These are phyloP conservation scores for Campopleginae sp. DNA, from an alignment of 2,888 invertebrate species.

Conservation along the genomic window DNA sequence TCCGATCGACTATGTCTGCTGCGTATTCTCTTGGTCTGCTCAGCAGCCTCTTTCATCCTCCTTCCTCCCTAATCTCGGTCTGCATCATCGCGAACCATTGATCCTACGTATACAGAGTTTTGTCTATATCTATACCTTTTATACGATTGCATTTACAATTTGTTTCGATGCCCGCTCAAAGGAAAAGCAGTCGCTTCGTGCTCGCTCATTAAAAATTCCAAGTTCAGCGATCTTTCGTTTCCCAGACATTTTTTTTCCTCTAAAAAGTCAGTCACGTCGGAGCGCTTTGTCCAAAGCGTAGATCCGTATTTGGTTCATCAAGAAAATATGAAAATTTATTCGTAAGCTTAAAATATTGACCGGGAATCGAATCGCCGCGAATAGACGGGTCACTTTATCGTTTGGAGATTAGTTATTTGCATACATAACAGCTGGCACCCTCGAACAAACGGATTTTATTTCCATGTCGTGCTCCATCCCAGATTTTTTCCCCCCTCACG, in stretches of 20 bases:
- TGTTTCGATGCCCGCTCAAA: slow-evolving; percentile 21
- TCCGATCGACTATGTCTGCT: slow-evolving; percentile 63
- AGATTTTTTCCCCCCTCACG: slow-evolving; percentile 3
- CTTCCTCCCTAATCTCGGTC: slow-evolving; percentile 32
- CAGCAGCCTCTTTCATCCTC: slow-evolving; percentile 29
- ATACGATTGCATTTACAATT: slow-evolving; percentile 1
- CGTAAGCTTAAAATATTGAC: slow-evolving; percentile 68
- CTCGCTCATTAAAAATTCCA: slow-evolving; percentile 14
- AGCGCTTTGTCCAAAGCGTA: background rate
- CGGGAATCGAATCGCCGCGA: slow-evolving; percentile 74
- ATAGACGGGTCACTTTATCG: background rate
- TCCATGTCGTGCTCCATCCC: too few species aligned
- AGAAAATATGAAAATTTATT: background rate
- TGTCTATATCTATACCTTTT: background rate
- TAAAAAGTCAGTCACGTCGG: background rate
- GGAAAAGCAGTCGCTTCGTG: background rate
- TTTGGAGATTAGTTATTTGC: background rate
- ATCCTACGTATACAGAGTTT: background rate
- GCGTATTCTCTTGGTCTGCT: background rate
- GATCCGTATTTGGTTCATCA: background rate
- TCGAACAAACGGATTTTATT: slow-evolving; percentile 64
- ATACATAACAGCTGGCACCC: slow-evolving; percentile 72
- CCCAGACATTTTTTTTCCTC: background rate
- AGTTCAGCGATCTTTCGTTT: background rate
- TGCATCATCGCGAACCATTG: slow-evolving; percentile 34